A percentile compares a stretch with the other conserved stretches of the same genome.
Evolutionary conservation across 2,888 invertebrate genomes (phyloP).

Genomic region (Halocaridina rubra): DNA sequence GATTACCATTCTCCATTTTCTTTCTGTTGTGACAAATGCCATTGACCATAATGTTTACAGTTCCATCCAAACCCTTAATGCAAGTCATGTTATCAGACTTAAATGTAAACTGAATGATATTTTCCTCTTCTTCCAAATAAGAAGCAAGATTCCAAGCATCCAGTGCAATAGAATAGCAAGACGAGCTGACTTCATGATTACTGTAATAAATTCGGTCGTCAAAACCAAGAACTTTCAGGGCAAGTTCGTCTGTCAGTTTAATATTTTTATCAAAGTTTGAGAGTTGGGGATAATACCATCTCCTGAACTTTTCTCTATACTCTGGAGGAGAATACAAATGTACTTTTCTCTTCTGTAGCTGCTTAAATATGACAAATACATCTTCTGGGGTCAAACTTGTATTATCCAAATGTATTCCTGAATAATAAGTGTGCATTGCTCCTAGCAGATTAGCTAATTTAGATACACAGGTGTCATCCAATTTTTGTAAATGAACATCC

Average conservation of each 20-base stretch:
- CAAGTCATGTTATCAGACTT: conserved; percentile 52
- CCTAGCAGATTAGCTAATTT: conserved; percentile 42
- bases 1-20: too few relatives aligned
- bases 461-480: conserved; percentile 32
- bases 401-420: conserved; percentile 61
- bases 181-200: conserved; percentile 51
- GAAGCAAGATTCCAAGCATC: conserved; percentile 59
- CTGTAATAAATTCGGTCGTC: conserved; percentile 60
- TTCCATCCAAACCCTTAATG: conserved; percentile 46
- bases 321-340: conserved; percentile 31
- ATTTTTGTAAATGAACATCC: conserved; percentile 42
- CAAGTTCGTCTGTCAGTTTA: conserved; percentile 36
- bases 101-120: conserved; percentile 48
- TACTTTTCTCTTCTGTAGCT: conserved; percentile 43
- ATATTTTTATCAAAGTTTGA: background rate
- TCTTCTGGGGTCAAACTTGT: conserved; percentile 57
- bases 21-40: background rate
- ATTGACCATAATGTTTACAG: conserved; percentile 13
- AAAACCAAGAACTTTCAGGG: conserved; percentile 43
- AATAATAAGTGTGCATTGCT: conserved; percentile 40
- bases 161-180: conserved; percentile 38
- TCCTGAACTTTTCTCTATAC: conserved; percentile 41
- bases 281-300: conserved; percentile 61
- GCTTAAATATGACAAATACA: conserved; percentile 52
- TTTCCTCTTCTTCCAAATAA: conserved; percentile 46